Percentiles rank a stretch among this genome's conserved stretches.
Conservation (phyloP, 2,888 invertebrate genomes). For the Linnaemya tessellans region DNA sequence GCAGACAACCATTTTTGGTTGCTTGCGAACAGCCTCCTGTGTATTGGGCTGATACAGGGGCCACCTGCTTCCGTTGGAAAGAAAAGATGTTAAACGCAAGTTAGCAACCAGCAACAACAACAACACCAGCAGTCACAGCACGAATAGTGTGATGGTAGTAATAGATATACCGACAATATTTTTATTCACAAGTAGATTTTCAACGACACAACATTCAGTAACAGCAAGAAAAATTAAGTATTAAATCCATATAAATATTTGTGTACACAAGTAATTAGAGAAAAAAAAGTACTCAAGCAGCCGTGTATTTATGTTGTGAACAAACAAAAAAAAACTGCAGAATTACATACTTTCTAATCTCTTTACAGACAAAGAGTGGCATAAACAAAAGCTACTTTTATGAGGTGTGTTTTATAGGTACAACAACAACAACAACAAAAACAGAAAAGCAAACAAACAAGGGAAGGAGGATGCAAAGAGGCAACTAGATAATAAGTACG, state of each 20-base stretch:
- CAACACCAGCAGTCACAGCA: background rate
- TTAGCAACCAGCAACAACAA: constrained; percentile 9
- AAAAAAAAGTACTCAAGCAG: constrained; percentile 25
- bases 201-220: constrained; percentile 11
- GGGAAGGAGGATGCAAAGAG: no score
- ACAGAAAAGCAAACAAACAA: no score
- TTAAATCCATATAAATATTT: constrained; percentile 34
- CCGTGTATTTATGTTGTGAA: constrained; percentile 6
- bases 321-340: background rate
- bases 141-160: background rate
- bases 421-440: background rate
- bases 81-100: background rate
- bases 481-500: background rate
- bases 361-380: background rate
- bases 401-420: background rate
- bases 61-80: constrained; percentile 70
- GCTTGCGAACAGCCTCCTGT: constrained; percentile 59
- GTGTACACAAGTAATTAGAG: constrained; percentile 8
- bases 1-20: constrained; percentile 82
- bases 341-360: constrained; percentile 28
- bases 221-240: constrained; percentile 6
- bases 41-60: constrained; percentile 70
- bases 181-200: background rate
- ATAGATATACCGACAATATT: constrained; percentile 16
- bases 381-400: background rate